Evolutionary conservation across 2,113 vertebrate species (phyloP).

Genomic region (Silurus asotus): DNA sequence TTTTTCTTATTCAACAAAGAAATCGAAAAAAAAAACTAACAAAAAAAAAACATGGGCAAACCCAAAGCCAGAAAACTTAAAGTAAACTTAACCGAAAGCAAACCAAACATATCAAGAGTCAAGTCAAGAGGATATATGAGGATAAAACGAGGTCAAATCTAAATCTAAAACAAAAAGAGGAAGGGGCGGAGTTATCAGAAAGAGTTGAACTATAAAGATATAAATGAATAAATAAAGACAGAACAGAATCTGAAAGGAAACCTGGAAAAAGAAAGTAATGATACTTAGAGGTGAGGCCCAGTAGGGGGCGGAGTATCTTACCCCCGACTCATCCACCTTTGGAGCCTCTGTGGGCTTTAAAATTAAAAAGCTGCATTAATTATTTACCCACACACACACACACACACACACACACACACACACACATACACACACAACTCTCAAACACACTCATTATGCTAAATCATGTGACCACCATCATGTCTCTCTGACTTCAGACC

Average conservation of each 20-base stretch:
- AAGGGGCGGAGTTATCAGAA: slow-evolving; percentile 32
- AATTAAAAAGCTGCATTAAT: slow-evolving; percentile 82
- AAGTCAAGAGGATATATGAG: too few species aligned
- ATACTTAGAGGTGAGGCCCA: slow-evolving; percentile 76
- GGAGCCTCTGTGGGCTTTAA: slow-evolving; percentile 99
- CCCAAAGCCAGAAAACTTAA: slow-evolving; percentile 55
- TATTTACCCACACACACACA: slow-evolving; percentile 57
- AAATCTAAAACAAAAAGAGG: slow-evolving; percentile 12
- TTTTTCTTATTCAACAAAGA: slow-evolving; percentile 60
- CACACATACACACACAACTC: slow-evolving; percentile 31
- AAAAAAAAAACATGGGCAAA: slow-evolving; percentile 63
- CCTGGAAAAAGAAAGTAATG: slow-evolving; percentile 71
- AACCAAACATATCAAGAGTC: slow-evolving; percentile 52
- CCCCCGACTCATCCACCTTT: slow-evolving; percentile 95
- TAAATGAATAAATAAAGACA: not conserved
- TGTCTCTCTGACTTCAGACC: slow-evolving; percentile 69
- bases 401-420: slow-evolving; percentile 28
- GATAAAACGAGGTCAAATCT: slow-evolving; percentile 26
- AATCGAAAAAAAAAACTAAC: slow-evolving; percentile 52
- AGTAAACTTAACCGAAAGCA: slow-evolving; percentile 65
- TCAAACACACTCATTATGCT: slow-evolving; percentile 46
- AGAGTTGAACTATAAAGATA: slow-evolving; percentile 10
- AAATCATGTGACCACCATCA: not conserved
- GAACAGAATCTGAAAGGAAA: slow-evolving; percentile 49
- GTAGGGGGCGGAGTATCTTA: slow-evolving; percentile 80